A percentile compares a stretch with the other conserved stretches of the same genome.
These are phyloP conservation scores for Vulpes ferrilata DNA, from an alignment of 2,113 vertebrate species.

Conservation along the genomic window DNA sequence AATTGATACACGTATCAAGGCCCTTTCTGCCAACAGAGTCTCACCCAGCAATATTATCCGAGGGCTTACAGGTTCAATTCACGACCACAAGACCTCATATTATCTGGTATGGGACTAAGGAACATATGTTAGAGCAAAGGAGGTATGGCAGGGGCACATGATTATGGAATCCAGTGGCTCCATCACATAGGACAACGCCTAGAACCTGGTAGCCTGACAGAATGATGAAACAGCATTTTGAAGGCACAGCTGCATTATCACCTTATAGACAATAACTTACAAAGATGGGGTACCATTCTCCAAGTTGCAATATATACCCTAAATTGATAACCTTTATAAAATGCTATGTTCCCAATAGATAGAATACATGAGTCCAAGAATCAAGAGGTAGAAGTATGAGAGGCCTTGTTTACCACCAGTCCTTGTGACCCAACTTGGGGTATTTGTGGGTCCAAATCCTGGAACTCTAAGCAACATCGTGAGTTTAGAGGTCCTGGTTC, in stretches of 20 bases:
- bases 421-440: neutral
- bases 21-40: neutral
- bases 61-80: neutral
- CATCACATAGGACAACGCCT: neutral
- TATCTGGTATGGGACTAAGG: neutral
- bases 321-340: neutral
- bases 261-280: neutral
- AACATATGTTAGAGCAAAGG: neutral
- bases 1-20: neutral
- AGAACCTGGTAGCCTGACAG: neutral
- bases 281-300: neutral
- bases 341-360: neutral
- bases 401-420: neutral
- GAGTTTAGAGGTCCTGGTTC: neutral
- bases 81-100: neutral
- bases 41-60: neutral
- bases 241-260: neutral
- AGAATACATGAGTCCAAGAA: neutral
- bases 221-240: neutral
- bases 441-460: neutral
- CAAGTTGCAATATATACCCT: neutral
- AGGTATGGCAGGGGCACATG: neutral
- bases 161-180: neutral
- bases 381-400: neutral
- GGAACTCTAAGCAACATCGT: neutral